Conservation (phyloP, 2,888 invertebrate species). For the Acleris laterana region DNA sequence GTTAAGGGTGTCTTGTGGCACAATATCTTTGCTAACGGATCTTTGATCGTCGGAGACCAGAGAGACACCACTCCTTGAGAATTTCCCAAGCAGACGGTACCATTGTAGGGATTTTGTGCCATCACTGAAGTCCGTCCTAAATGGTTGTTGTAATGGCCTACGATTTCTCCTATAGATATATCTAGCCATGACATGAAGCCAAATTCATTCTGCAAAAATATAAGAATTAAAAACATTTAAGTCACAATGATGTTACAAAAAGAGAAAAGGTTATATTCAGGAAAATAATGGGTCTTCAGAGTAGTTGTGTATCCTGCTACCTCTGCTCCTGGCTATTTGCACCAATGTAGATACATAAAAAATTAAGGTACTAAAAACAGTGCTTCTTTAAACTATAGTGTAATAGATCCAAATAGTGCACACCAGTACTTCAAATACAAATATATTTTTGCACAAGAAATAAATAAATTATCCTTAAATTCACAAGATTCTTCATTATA, state of each 20-base stretch:
- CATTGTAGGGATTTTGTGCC: conserved; percentile 98
- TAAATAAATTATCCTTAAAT: too few species aligned
- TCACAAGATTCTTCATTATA: too few species aligned
- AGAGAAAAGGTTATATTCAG: too few species aligned
- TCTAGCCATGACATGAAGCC: conserved; percentile 97
- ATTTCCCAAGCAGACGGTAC: conserved; percentile 94
- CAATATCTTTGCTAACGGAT: conserved; percentile 95
- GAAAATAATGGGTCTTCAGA: too few species aligned
- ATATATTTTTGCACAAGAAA: too few species aligned
- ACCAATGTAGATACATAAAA: too few species aligned
- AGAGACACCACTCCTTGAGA: conserved; percentile 96
- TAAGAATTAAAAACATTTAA: neutral
- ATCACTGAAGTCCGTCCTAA: conserved; percentile 92
- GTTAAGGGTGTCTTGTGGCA: conserved; percentile 94
- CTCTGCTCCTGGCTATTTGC: too few species aligned
- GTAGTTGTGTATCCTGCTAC: too few species aligned
- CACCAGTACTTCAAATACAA: neutral
- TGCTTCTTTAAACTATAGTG: too few species aligned
- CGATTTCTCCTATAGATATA: conserved; percentile 95
- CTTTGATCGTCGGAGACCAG: conserved; percentile 95
- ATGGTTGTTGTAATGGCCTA: conserved; percentile 90
- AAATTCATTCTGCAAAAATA: conserved; percentile 84
- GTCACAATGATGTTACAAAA: too few species aligned
- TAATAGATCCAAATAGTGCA: neutral
- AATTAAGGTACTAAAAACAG: too few species aligned